These are phyloP conservation scores for Xestia xanthographa DNA, from an alignment of 2,888 invertebrate species.

Conservation along the genomic window DNA sequence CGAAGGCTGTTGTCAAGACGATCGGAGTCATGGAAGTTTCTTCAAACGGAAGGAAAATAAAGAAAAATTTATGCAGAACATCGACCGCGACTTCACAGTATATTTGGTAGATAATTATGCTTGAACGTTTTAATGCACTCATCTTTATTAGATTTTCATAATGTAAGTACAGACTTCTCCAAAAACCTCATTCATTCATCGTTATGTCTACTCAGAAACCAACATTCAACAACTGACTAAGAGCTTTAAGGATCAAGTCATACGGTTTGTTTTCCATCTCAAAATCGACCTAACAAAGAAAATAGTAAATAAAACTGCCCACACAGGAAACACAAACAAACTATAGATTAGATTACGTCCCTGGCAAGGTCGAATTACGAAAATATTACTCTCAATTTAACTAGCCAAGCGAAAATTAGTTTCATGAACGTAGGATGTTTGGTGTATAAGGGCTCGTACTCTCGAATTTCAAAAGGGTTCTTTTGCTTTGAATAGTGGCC, in stretches of 20 bases:
- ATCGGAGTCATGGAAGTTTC: neutral
- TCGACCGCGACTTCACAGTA: neutral
- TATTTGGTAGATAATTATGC: neutral
- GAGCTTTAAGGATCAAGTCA: conserved; percentile 23
- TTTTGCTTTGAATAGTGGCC: conserved; percentile 42
- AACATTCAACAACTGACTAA: neutral
- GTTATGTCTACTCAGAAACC: neutral
- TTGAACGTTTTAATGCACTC: neutral
- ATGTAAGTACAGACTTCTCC: neutral
- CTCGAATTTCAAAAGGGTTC: conserved; percentile 42
- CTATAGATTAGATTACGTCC: conserved; percentile 40
- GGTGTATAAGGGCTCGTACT: conserved; percentile 26
- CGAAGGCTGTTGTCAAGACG: neutral
- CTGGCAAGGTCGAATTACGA: conserved; percentile 32
- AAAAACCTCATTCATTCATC: neutral
- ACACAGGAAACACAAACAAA: conserved; percentile 30
- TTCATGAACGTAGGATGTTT: neutral
- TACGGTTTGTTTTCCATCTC: neutral
- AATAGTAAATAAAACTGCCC: conserved; percentile 32
- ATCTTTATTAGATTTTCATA: neutral
- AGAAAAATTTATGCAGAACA: neutral
- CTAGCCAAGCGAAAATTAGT: conserved; percentile 30
- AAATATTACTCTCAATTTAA: conserved; percentile 30
- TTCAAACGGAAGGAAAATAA: neutral
- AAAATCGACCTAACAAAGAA: conserved; percentile 21